A percentile compares a stretch with the other conserved stretches of the same genome.
These are phyloP conservation scores for Neocloeon triangulifer DNA, from an alignment of 1,140 invertebrate species.

Conservation along the genomic window DNA sequence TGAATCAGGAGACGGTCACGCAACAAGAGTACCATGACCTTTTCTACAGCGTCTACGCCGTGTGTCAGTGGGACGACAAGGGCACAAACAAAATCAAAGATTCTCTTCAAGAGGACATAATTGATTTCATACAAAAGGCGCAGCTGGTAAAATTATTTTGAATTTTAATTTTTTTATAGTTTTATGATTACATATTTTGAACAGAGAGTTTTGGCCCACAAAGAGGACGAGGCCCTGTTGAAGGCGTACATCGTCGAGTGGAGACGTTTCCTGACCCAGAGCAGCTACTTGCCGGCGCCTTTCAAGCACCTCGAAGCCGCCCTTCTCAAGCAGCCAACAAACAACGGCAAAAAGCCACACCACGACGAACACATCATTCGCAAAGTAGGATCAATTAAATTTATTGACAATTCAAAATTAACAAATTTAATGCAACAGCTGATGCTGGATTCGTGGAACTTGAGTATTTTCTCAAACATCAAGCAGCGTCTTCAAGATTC, in stretches of 20 bases:
- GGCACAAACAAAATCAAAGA: conserved; percentile 70
- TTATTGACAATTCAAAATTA: conserved; percentile 1
- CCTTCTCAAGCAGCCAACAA: conserved; percentile 34
- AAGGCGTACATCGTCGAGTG: conserved; percentile 93
- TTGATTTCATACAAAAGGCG: conserved; percentile 84
- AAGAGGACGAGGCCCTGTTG: conserved; percentile 83
- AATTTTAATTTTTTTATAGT: background rate
- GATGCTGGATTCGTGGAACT: conserved; percentile 96
- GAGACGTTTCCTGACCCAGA: conserved; percentile 95
- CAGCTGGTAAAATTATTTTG: conserved; percentile 33
- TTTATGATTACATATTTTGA: conserved; percentile 8
- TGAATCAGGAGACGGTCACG: conserved; percentile 83
- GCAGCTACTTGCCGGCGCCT: conserved; percentile 86
- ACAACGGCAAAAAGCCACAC: conserved; percentile 44
- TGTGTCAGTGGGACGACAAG: conserved; percentile 93
- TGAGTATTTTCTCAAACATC: conserved; percentile 89
- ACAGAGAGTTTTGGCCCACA: conserved; percentile 63
- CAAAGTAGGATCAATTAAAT: conserved; percentile 27
- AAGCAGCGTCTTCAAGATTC: conserved; percentile 84
- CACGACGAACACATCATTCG: conserved; percentile 75
- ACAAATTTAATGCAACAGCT: conserved; percentile 29
- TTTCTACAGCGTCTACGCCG: conserved; percentile 84
- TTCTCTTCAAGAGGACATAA: conserved; percentile 77
- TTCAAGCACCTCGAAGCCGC: conserved; percentile 81
- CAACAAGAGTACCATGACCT: conserved; percentile 91